These are phyloP conservation scores for Sorex araneus DNA, from an alignment of 2,113 vertebrate genomes.

Conservation along the genomic window DNA sequence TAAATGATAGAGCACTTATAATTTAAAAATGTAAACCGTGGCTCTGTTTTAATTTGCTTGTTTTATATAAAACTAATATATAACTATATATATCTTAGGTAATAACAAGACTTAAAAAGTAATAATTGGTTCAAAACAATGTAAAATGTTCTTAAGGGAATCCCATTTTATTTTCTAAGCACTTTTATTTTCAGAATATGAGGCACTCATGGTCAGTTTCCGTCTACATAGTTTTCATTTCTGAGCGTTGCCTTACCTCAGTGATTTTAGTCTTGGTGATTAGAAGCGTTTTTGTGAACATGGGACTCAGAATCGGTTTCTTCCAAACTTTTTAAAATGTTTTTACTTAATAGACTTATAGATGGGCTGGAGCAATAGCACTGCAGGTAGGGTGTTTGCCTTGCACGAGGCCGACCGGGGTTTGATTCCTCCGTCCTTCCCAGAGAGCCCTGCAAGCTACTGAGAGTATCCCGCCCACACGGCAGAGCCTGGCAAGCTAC, in stretches of 20 bases:
- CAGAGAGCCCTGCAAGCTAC: too few species aligned
- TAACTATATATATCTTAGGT: too few species aligned
- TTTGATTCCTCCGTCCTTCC: too few species aligned
- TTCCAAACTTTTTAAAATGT: not conserved
- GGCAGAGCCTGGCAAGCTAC: too few species aligned
- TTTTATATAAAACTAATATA: too few species aligned
- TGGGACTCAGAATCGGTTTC: not conserved
- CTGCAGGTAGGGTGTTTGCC: too few species aligned
- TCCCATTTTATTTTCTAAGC: not conserved
- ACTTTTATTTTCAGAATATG: not conserved
- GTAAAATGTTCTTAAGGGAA: not conserved
- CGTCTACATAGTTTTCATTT: not conserved
- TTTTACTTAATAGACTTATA: not conserved
- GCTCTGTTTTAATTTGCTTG: slow-evolving; percentile 8
- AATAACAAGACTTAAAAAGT: too few species aligned
- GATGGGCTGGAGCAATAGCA: too few species aligned
- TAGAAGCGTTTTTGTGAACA: slow-evolving; percentile 16
- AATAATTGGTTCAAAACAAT: slow-evolving; percentile 25
- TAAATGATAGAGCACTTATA: not conserved
- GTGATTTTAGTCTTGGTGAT: slow-evolving; percentile 6
- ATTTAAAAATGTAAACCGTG: slow-evolving; percentile 19
- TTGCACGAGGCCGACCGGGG: too few species aligned
- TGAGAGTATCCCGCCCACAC: too few species aligned
- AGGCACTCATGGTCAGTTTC: not conserved
- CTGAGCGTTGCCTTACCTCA: slow-evolving; percentile 14